phyloP scores from a whole-genome alignment of 2,888 invertebrate genomes.

The Xylocampa areola region DNA sequence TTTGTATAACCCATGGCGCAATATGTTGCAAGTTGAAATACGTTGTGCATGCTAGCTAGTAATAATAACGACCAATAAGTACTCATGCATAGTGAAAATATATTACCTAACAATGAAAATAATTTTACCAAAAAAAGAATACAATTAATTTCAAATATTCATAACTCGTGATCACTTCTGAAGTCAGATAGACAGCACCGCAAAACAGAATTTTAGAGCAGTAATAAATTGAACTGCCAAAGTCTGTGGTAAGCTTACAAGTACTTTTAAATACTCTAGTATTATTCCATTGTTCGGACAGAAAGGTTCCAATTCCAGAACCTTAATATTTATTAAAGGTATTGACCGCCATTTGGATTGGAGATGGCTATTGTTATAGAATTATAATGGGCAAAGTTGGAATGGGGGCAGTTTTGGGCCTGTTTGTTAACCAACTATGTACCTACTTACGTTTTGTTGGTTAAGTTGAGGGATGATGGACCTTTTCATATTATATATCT shows the following conservation, averaged over 20 bases:
- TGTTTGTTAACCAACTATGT: slow-evolving; percentile 57
- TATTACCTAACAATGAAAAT: not conserved
- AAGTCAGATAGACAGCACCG: slow-evolving; percentile 21
- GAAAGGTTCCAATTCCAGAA: slow-evolving; percentile 59
- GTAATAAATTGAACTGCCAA: slow-evolving; percentile 36
- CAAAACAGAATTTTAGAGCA: slow-evolving; percentile 17
- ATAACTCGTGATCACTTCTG: slow-evolving; percentile 2
- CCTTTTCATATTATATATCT: slow-evolving; percentile 10
- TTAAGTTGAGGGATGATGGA: slow-evolving; percentile 23
- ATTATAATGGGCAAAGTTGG: slow-evolving; percentile 64
- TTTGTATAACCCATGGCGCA: too few relatives aligned
- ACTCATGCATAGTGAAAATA: not conserved
- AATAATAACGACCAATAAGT: too few relatives aligned
- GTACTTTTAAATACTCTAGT: slow-evolving; percentile 55
- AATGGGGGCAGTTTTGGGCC: slow-evolving; percentile 51
- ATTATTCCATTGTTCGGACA: slow-evolving; percentile 60
- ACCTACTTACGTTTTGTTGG: slow-evolving; percentile 49
- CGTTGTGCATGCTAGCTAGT: too few relatives aligned
- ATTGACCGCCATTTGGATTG: slow-evolving; percentile 63
- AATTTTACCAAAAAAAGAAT: not conserved
- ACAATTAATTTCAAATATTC: slow-evolving; percentile 15
- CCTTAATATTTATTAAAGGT: slow-evolving; percentile 67
- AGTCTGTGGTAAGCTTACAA: slow-evolving; percentile 37
- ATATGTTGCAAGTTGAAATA: too few relatives aligned
- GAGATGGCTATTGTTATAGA: slow-evolving; percentile 65